Evolutionary conservation across 2,797 vertebrate genomes (phyloP).

Genomic region (Eulemur coronatus): DNA sequence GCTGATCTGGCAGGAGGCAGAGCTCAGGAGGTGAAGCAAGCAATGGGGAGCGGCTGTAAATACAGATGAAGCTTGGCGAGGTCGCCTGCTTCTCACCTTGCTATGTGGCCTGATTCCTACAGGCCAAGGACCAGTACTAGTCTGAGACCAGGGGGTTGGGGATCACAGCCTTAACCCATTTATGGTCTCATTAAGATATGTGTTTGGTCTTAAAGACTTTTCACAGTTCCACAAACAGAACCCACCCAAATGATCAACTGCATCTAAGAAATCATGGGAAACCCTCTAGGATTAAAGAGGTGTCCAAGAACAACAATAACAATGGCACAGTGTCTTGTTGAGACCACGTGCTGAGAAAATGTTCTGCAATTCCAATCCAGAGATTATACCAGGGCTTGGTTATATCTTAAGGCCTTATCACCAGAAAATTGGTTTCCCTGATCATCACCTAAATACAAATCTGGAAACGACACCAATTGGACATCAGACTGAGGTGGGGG

Average conservation of each 20-base stretch:
- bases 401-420: background rate
- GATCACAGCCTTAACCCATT: background rate
- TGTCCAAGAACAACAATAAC: background rate
- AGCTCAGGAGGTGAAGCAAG: no score
- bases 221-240: background rate
- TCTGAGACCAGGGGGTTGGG: no score
- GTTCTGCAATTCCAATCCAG: background rate
- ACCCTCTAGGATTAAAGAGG: background rate
- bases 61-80: no score
- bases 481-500: no score
- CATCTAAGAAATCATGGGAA: background rate
- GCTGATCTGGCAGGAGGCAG: no score
- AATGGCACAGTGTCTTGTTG: background rate
- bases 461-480: no score
- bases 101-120: no score
- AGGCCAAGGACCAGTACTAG: no score
- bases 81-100: no score
- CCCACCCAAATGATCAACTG: background rate
- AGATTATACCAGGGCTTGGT: background rate
- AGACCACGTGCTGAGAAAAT: background rate
- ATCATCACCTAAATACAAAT: no score
- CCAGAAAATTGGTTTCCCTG: no score
- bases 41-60: no score
- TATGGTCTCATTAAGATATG: background rate
- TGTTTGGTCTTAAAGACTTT: background rate